A percentile compares a stretch with the other conserved stretches of the same genome.
phyloP scores from a whole-genome alignment of 1,140 invertebrate species.

The Pseudomyrmex flavicornis region DNA sequence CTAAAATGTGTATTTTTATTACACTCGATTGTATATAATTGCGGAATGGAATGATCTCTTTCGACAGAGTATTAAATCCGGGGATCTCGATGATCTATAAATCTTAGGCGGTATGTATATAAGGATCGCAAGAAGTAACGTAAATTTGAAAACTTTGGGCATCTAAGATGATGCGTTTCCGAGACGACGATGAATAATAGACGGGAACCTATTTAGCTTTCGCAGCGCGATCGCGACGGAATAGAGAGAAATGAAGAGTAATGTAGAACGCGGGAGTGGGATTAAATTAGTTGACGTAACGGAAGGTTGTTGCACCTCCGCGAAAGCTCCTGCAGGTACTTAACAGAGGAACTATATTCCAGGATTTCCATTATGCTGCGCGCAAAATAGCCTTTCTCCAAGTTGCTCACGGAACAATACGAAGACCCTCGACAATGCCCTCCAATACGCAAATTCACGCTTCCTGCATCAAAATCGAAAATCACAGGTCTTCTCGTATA shows the following conservation, averaged over 20 bases:
- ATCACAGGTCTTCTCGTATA: not conserved
- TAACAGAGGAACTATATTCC: conserved; percentile 62
- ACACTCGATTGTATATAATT: no score
- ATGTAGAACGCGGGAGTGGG: conserved; percentile 8
- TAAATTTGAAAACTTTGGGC: conserved; percentile 33
- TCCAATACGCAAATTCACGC: conserved; percentile 44
- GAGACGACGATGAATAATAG: conserved; percentile 56
- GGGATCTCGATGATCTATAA: not conserved
- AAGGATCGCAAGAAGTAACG: not conserved
- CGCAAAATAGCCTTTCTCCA: conserved; percentile 67
- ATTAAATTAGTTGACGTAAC: conserved; percentile 59
- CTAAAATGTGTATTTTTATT: no score
- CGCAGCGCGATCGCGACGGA: conserved; percentile 29
- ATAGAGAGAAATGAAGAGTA: conserved; percentile 48
- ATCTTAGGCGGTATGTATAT: not conserved
- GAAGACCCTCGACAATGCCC: not conserved
- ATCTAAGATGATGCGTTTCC: conserved; percentile 39
- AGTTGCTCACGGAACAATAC: conserved; percentile 54
- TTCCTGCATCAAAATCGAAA: conserved; percentile 39
- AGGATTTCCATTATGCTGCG: conserved; percentile 55
- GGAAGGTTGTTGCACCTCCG: conserved; percentile 52
- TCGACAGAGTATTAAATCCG: not conserved
- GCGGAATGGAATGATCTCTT: no score
- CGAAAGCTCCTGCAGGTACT: conserved; percentile 64
- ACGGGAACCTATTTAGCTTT: conserved; percentile 55